Evolutionary conservation across 2,113 vertebrate genomes (phyloP).

Genomic region (Antechinus stuartii): DNA sequence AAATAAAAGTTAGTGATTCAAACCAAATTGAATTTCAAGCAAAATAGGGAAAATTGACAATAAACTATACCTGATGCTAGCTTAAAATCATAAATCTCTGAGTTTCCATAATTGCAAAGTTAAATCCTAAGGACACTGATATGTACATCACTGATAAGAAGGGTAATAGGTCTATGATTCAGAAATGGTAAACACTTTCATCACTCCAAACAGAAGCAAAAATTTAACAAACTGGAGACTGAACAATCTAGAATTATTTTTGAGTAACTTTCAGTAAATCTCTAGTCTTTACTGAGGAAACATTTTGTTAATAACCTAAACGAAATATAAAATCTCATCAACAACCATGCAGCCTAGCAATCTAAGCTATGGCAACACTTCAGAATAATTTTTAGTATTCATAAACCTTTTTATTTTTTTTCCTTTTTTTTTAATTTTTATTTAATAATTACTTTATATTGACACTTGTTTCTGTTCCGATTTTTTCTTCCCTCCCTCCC

Average conservation of each 20-base stretch:
- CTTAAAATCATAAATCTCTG: not conserved
- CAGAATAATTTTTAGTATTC: not conserved
- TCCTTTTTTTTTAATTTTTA: no score
- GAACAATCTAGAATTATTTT: not conserved
- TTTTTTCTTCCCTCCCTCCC: no score
- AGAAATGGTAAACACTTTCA: not conserved
- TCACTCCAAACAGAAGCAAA: not conserved
- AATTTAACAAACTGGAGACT: not conserved
- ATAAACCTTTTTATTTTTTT: no score
- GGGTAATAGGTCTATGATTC: not conserved
- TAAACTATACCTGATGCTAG: not conserved
- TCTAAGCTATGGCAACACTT: not conserved
- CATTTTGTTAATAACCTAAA: not conserved
- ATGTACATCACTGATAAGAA: not conserved
- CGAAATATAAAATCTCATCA: not conserved
- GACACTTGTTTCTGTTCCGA: no score
- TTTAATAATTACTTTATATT: no score
- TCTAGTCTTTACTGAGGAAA: not conserved
- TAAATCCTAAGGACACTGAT: not conserved
- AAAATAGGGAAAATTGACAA: not conserved
- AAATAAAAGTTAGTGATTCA: constrained; percentile 35
- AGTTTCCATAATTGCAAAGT: not conserved
- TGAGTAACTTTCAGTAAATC: not conserved
- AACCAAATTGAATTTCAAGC: constrained; percentile 34
- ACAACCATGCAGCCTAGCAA: not conserved